phyloP scores from a whole-genome alignment of 2,113 vertebrate genomes.

The Esox niger region DNA sequence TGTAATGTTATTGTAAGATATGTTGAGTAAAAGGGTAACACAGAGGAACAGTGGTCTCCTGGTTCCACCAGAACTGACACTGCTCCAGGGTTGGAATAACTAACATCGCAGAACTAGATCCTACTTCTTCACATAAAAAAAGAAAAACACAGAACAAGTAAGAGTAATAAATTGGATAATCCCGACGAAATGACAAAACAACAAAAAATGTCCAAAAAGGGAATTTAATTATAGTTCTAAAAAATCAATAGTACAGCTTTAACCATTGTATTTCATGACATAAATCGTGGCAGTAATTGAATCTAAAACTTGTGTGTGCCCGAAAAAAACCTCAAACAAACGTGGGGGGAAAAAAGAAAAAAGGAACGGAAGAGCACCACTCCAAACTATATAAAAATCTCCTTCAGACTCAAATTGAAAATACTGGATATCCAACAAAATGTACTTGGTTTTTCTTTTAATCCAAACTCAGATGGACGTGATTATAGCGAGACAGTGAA shows the following conservation, averaged over 20 bases:
- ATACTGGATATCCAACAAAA: not conserved
- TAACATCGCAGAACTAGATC: too few species aligned
- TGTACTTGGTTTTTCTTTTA: too few species aligned
- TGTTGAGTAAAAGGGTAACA: too few species aligned
- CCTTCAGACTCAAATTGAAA: too few species aligned
- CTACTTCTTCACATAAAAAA: too few species aligned
- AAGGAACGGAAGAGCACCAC: not conserved
- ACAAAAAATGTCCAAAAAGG: not conserved
- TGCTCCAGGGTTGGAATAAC: too few species aligned
- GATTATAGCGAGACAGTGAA: too few species aligned
- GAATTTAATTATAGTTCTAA: not conserved
- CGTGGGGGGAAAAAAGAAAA: not conserved
- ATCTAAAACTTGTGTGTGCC: not conserved
- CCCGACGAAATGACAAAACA: not conserved
- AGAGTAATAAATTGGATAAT: not conserved
- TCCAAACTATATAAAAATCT: not conserved
- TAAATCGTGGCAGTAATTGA: not conserved
- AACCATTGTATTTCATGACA: not conserved
- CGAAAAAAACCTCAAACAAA: too few species aligned
- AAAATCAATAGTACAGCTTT: not conserved
- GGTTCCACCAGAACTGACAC: too few species aligned
- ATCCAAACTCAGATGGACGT: too few species aligned
- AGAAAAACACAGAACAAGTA: not conserved
- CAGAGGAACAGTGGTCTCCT: too few species aligned
- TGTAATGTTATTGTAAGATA: too few species aligned